phyloP scores from a whole-genome alignment of 2,113 vertebrate species.

The Promerops cafer region DNA sequence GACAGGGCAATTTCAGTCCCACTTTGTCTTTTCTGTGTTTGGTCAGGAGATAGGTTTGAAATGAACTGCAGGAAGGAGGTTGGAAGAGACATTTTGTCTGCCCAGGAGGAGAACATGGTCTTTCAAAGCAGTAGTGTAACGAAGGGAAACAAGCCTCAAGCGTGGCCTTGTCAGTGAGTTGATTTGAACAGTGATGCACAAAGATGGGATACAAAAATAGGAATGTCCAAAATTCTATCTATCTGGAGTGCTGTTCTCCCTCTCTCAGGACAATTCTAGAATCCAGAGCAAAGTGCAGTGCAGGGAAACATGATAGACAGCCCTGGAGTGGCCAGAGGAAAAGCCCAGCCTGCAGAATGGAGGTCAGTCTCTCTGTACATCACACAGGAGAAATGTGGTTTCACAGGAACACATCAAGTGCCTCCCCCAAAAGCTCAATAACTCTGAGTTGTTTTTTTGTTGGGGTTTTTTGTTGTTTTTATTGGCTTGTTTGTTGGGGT shows the following conservation, averaged over 20 bases:
- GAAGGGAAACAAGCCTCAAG: neutral
- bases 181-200: neutral
- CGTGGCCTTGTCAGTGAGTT: neutral
- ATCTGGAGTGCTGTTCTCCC: neutral
- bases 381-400: neutral
- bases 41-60: neutral
- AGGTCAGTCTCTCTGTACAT: neutral
- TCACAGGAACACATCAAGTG: neutral
- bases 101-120: neutral
- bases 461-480: neutral
- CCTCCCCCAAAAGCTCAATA: neutral
- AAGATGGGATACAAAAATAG: neutral
- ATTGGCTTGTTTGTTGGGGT: too few species aligned
- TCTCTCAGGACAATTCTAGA: neutral
- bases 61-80: neutral
- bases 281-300: neutral
- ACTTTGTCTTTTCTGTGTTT: neutral
- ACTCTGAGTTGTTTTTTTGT: neutral
- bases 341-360: neutral
- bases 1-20: neutral
- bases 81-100: accelerated
- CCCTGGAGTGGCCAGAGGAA: neutral
- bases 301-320: neutral
- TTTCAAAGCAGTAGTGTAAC: neutral
- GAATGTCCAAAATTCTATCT: neutral